These are phyloP conservation scores for Ariopsis seemanni DNA, from an alignment of 2,113 vertebrate species.

Conservation along the genomic window DNA sequence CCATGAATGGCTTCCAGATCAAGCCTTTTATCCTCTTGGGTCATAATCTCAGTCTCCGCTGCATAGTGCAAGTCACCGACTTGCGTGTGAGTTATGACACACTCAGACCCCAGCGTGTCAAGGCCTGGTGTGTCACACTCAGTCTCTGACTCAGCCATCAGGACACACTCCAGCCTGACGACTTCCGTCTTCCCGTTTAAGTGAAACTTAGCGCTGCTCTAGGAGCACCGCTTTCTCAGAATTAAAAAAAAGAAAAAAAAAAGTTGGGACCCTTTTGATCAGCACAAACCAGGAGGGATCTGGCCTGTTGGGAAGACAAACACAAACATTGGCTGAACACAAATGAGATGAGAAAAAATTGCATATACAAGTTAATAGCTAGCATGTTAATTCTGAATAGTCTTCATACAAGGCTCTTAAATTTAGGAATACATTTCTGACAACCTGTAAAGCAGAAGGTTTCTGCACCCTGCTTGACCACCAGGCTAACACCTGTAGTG, in stretches of 20 bases:
- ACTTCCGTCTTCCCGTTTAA: constrained; percentile 75
- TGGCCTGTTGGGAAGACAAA: constrained; percentile 36
- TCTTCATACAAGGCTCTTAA: background rate
- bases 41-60: constrained; percentile 78
- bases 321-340: background rate
- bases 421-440: background rate
- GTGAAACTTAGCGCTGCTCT: constrained; percentile 54
- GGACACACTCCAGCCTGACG: constrained; percentile 79
- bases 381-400: background rate
- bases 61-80: constrained; percentile 78
- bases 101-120: constrained; percentile 82
- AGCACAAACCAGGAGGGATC: constrained; percentile 53
- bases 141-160: constrained; percentile 83
- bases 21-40: constrained; percentile 73
- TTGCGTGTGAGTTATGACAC: constrained; percentile 81
- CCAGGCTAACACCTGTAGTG: background rate
- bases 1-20: constrained; percentile 75
- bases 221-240: constrained; percentile 50
- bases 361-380: too few relatives aligned
- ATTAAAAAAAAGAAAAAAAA: background rate
- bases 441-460: background rate
- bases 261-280: constrained; percentile 14
- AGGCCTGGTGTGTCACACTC: constrained; percentile 81
- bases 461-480: background rate
- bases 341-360: background rate